Percentiles rank a stretch among this genome's conserved stretches.
phyloP scores from a whole-genome alignment of 2,113 vertebrate genomes.

The Alectura lathami region DNA sequence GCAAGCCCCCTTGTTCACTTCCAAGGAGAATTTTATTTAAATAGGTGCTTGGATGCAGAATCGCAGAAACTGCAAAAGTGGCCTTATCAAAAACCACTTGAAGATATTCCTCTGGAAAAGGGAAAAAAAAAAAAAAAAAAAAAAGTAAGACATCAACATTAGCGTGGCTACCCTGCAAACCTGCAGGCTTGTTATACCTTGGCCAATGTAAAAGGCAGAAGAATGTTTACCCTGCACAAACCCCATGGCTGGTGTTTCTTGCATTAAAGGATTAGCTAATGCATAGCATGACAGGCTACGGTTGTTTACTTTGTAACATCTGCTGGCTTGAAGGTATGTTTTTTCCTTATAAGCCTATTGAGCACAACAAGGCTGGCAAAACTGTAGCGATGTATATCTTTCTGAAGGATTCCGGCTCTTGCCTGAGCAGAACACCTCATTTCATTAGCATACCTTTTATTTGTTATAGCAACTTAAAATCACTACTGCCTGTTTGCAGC shows the following conservation, averaged over 20 bases:
- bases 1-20: slow-evolving; percentile 90
- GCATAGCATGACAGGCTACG: not conserved
- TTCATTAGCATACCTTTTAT: not conserved
- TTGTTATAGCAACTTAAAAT: slow-evolving; percentile 3
- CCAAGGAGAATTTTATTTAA: slow-evolving; percentile 97
- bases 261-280: not conserved
- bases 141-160: not conserved
- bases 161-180: not conserved
- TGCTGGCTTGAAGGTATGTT: not conserved
- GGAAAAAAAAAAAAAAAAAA: not conserved
- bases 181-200: not conserved
- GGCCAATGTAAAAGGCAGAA: not conserved
- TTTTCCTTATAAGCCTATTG: not conserved
- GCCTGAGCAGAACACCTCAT: slow-evolving; percentile 28
- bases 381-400: not conserved
- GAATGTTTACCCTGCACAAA: not conserved
- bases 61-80: slow-evolving; percentile 85
- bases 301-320: not conserved
- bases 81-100: slow-evolving; percentile 85
- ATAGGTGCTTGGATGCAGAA: slow-evolving; percentile 96
- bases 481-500: not conserved
- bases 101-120: slow-evolving; percentile 87
- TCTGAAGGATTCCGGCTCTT: slow-evolving; percentile 3
- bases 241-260: not conserved
- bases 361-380: slow-evolving; percentile 2